Conservation (phyloP, 2,113 vertebrate species). For the Prunella fulvescens region DNA sequence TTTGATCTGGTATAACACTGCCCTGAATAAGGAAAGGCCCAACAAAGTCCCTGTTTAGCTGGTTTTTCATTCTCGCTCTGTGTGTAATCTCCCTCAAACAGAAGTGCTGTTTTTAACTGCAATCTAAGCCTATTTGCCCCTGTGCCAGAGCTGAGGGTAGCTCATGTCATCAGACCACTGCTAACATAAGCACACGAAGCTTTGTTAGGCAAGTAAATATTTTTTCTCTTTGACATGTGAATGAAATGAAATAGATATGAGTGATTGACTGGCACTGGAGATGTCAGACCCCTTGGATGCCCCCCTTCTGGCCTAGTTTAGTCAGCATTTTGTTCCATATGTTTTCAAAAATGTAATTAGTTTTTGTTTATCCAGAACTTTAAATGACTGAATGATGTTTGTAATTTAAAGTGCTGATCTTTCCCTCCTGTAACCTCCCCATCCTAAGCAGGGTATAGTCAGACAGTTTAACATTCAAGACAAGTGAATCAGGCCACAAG, state of each 20-base stretch:
- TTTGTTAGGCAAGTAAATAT: slow-evolving; percentile 27
- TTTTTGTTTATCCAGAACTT: slow-evolving; percentile 3
- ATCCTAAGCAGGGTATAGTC: not conserved
- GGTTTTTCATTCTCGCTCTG: not conserved
- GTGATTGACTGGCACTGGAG: not conserved
- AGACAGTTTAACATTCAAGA: not conserved
- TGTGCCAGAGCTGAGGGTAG: not conserved
- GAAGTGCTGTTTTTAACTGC: slow-evolving; percentile 8
- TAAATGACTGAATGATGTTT: not conserved
- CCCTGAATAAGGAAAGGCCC: not conserved
- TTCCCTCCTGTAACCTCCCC: not conserved
- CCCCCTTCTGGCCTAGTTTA: not conserved
- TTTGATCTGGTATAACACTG: slow-evolving; percentile 18
- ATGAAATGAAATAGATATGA: slow-evolving; percentile 32
- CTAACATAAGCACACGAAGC: not conserved
- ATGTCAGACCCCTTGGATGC: not conserved
- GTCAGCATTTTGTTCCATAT: slow-evolving; percentile 1
- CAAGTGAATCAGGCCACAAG: not conserved
- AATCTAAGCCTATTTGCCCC: slow-evolving; percentile 6
- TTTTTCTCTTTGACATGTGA: slow-evolving; percentile 4
- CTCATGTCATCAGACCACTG: slow-evolving; percentile 21
- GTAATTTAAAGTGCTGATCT: not conserved
- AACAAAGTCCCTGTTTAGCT: not conserved
- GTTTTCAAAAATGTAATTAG: not conserved
- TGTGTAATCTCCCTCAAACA: slow-evolving; percentile 44